Base-by-base conservation (phyloP, 37 sponge, comb jelly and placozoan species). In the Dysidea cf. avara region DNA sequence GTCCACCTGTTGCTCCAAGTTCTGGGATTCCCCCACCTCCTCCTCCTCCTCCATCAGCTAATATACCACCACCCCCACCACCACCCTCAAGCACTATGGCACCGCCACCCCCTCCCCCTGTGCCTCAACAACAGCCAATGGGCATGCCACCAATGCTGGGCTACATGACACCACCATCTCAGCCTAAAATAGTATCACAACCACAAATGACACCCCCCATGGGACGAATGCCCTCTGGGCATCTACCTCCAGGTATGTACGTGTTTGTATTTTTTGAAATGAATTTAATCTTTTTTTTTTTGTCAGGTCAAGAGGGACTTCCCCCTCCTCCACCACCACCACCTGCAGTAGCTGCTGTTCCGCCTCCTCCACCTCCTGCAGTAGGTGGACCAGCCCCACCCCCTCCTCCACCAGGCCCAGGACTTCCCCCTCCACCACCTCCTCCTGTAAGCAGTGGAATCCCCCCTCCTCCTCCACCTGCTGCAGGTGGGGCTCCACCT, bases 401-500 rank as follows among this genome's bases (percentile, higher is more conserved):
- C 66, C 40, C 66, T n/a, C n/a, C n/a, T n/a, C n/a, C 52, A 16
- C 52, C 62, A 9, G 29, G 33, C 7, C 14, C 32, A 4, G 36
- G 46, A 33, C 38, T 57, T 64, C 86, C 80, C 24, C 81, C 86
- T 5, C 70, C 75, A 12, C 74, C 85, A 48, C 85, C 74, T 14
- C 71, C 75, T 4, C 80, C 86, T 2, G 6, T 64, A 28, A 40
- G 32, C 26, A 43, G 43, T 35, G 72, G 46, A 0, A 64, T 54
- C 37, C 72, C 81, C 7, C 83, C 74, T 0, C 81, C 69, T 55
- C 68, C 75, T n/a, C 37, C 63, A 3, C 80, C 79, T 26, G 36
- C 69, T 22, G 2, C 60, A 57, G 22, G 39, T 5, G 28, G 51
- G 31, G 53, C 29, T 18, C 69, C 83, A 1, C 76, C 83, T 21